Base-by-base conservation (phyloP, 2,113 vertebrate species). In the Alouatta palliata region DNA sequence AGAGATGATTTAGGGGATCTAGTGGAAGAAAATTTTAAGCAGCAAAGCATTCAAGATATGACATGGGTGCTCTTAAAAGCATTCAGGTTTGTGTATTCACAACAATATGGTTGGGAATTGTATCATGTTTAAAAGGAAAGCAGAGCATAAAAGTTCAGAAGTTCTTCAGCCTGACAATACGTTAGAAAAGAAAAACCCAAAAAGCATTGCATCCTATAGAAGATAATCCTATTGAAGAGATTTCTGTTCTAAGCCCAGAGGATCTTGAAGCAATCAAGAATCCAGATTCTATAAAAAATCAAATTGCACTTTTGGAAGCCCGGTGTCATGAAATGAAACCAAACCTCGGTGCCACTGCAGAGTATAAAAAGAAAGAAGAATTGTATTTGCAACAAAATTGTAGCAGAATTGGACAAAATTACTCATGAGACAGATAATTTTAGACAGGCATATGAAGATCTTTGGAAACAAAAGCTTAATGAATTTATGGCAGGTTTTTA, bases 401-500 rank as follows among this genome's bases (percentile, higher is more conserved):
- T 99, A 96, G 98, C 98, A 45, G 99, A 99, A 90, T 97, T 99
- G 97, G 99, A 99, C 91, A 98, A 99, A 96, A 99, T 99, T 96
- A 99, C 99, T 49, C 98, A 79, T 0, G 98, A 99, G 98, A 98
- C 99, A 95, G 99, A 99, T 98, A 92, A 76, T 5, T 99, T 99
- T 97, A 99, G 99, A 93, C 98, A 98, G 12, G 99, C 98, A 85
- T 99, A 98, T 89, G 99, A 99, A 98, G 98, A 99, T 52, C 99
- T 99, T 70, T 98, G 99, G 77, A 99, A 99, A 77, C 99, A 99
- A 95, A 98, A 99, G 30, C 99, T 99, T 68, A 99, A 99, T 40
- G 99, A 99, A 92, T 99, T 99, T 95, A 99, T 99, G 99, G 99
- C 99, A 0, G 99, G 99, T 1, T 99, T 99, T 98, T 99, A 99